Base-by-base conservation (phyloP, 2,113 vertebrate species). In the Loxodonta africana region DNA sequence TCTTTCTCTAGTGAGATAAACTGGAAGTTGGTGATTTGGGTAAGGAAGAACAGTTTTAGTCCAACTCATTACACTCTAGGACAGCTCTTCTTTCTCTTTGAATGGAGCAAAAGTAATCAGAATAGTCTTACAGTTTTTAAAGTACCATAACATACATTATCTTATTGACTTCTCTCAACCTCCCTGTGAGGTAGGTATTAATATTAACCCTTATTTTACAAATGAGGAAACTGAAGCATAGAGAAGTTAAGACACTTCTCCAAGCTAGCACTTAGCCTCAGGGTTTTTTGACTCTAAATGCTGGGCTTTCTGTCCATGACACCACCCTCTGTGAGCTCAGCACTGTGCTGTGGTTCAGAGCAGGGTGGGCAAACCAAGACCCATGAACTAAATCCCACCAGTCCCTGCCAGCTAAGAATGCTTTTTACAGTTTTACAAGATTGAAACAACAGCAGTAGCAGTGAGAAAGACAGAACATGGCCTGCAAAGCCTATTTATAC, bases 41-140 rank as follows among this genome's bases (percentile, higher is more conserved):
- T 10, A 17, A 14, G 20, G 44, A 25, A 83, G 26, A 80, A 62
- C 1, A 77, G 80, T 62, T 92, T 28, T 41, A 86, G 10, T 91
- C 25, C 23, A 33, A 12, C 25, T 30, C 25, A 20, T 46, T 11
- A 2, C 0, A 1, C 46, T 63, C 33, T 63, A 37, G 80, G 46
- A 80, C 8, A 83, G 88, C 57, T 88, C 51, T 53, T 95, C 53
- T 48, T 90, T 96, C 48, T 57, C 44, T 90, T 92, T 60, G 65
- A 95, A 51, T 69, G 51, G 46, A 62, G 51, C 69, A 44, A 71
- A 95, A 81, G n/a, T 77, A 67, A 81, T 83, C 53, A 80, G 41
- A 62, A 60, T 48, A 71, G 30, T 48, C 17, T 87, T 65, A 57
- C 30, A 18, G 48, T 80, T 96, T 82, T 26, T 83, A 65, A 95